Base-by-base conservation (phyloP, 2,797 vertebrate species). In the Cottoperca gobio region DNA sequence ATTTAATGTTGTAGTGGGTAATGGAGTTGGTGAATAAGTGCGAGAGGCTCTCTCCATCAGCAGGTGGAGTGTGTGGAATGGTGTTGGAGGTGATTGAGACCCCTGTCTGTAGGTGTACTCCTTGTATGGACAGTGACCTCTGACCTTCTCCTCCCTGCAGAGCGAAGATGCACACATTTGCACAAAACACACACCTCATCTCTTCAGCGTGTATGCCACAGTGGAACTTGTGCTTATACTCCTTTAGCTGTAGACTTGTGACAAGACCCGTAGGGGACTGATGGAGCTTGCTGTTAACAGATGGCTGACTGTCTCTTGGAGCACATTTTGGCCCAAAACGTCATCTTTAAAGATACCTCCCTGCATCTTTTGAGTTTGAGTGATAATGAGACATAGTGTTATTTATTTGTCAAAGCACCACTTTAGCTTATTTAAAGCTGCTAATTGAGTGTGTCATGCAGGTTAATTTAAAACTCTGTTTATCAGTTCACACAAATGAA, bases 1-100 rank as follows among this genome's bases (percentile, higher is more conserved):
- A 92, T 94, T 94, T 91, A 93, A 93, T 92, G 86, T 79, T 84
- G 68, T 76, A 78, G 88, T 83, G 82, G 90, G 87, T 92, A 91
- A 92, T 93, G 85, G 89, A 89, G 84, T 89, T 85, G 85, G 89
- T 31, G 73, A 84, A 87, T 80, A 74, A 84, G 82, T 84, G 85
- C 50, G 42, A 79, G 83, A 84, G 72, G 75, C 77, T 87, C 80
- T 82, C 82, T 82, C 86, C 77, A 78, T 87, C 85, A 79, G 76
- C 48, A 58, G 43, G 76, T 50, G 39, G 82, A 53, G 73, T 63
- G 54, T 40, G 73, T 54, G 39, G 81, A 53, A 72, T 63, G 60
- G 45, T 70, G 86, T 57, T 78, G 83, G 82, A 86, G 85, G 88
- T 84, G 88, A 92, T 88, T 82, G 85, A 92, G 91, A 89, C 88